Conservation (phyloP, 1,140 invertebrate species). For the Schlechtendalia chinensis region DNA sequence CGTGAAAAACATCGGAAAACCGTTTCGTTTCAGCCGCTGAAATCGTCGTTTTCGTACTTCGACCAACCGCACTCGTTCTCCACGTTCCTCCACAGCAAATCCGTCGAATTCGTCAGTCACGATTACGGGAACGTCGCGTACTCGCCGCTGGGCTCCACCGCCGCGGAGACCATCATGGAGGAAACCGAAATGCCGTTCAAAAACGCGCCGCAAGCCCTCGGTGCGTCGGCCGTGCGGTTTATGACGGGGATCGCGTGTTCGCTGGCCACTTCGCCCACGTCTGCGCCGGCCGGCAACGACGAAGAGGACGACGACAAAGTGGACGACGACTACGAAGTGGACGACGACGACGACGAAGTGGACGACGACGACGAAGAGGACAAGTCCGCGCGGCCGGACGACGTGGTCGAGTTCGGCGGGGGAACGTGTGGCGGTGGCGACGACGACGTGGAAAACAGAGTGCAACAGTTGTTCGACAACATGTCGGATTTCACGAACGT, state of each 20-base stretch:
- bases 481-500: constrained; percentile 36
- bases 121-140: constrained; percentile 42
- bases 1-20: no score
- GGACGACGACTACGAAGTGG: neutral
- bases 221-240: constrained; percentile 2
- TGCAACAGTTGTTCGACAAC: constrained; percentile 29
- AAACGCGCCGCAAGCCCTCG: neutral
- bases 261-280: neutral
- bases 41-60: constrained; percentile 32
- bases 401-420: neutral
- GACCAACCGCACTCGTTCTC: constrained; percentile 34
- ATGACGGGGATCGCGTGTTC: constrained; percentile 31
- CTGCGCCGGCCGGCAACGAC: neutral
- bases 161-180: constrained; percentile 40
- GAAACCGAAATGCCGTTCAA: neutral
- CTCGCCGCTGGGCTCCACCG: constrained; percentile 13
- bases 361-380: neutral
- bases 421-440: no score
- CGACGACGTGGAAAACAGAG: constrained; percentile 31
- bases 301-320: neutral
- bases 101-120: constrained; percentile 12
- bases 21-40: neutral
- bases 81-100: constrained; percentile 23
- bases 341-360: no score
- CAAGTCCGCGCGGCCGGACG: no score